Evolutionary conservation across 2,888 invertebrate species (phyloP).

Genomic region (Agonopterix heracliana): DNA sequence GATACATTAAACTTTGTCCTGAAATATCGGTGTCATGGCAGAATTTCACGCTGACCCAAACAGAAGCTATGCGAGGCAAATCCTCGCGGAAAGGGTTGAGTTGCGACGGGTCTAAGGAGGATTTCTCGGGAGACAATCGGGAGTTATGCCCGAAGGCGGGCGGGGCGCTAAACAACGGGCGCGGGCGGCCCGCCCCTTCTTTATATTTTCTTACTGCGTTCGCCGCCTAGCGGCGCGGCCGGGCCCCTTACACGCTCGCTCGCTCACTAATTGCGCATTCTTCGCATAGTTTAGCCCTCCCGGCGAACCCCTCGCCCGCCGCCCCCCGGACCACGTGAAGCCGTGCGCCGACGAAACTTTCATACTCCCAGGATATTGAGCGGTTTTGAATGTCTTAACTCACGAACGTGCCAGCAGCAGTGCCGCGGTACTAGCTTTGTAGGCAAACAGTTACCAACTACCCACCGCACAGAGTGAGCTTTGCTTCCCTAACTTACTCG

Average conservation of each 20-base stretch:
- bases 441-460: conserved; percentile 59
- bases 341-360: conserved; percentile 75
- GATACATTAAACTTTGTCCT: conserved; percentile 48
- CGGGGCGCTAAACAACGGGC: conserved; percentile 75
- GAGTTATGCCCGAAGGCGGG: conserved; percentile 74
- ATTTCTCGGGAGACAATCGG: conserved; percentile 74
- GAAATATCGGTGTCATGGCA: conserved; percentile 50
- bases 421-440: conserved; percentile 54
- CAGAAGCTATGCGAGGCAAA: conserved; percentile 67
- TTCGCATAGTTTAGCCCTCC: conserved; percentile 95
- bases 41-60: conserved; percentile 74
- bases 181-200: conserved; percentile 78
- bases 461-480: conserved; percentile 34
- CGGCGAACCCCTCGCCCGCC: conserved; percentile 74
- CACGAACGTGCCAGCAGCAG: conserved; percentile 63
- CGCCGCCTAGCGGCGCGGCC: conserved; percentile 74
- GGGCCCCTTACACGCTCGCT: conserved; percentile 81
- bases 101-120: conserved; percentile 70
- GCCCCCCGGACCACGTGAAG: conserved; percentile 73
- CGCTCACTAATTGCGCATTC: conserved; percentile 97
- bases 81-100: conserved; percentile 69
- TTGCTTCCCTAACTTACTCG: conserved; percentile 25
- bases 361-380: conserved; percentile 75
- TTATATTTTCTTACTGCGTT: conserved; percentile 82
- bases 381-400: conserved; percentile 77